Evolutionary conservation across 2,797 vertebrate species (phyloP).

Genomic region (Chelon labrosus): DNA sequence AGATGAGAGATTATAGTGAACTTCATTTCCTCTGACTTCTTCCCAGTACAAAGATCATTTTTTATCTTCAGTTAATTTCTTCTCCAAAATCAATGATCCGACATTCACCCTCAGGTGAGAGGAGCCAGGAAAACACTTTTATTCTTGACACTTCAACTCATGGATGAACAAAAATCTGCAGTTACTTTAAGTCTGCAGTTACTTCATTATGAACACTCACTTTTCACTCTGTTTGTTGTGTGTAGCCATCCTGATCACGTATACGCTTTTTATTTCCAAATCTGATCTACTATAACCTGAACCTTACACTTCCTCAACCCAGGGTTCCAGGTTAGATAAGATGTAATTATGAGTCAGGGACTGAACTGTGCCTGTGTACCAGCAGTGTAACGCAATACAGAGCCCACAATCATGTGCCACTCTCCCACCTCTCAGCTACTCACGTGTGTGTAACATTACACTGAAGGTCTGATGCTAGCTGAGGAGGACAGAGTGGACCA

Average conservation of each 20-base stretch:
- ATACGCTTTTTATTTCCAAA: too few species aligned
- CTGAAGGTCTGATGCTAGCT: neutral
- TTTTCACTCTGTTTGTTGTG: too few species aligned
- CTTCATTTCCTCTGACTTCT: too few species aligned
- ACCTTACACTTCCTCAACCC: neutral
- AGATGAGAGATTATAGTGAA: too few species aligned
- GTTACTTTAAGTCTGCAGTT: too few species aligned
- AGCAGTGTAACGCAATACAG: constrained; percentile 22
- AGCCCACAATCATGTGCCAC: constrained; percentile 29
- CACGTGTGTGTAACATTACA: constrained; percentile 22
- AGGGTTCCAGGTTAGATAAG: neutral
- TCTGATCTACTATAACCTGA: neutral
- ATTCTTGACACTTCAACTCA: too few species aligned
- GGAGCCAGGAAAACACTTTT: too few species aligned
- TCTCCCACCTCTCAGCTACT: constrained; percentile 14
- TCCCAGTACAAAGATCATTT: too few species aligned
- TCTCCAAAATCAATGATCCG: neutral
- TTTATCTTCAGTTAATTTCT: too few species aligned
- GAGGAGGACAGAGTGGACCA: neutral
- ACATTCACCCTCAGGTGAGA: neutral
- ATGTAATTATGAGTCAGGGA: constrained; percentile 30
- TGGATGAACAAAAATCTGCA: too few species aligned
- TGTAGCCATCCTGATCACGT: too few species aligned
- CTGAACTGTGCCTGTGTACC: neutral
- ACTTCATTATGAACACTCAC: too few species aligned